Conservation (phyloP, 2,797 vertebrate genomes). For the Octomys mimax region DNA sequence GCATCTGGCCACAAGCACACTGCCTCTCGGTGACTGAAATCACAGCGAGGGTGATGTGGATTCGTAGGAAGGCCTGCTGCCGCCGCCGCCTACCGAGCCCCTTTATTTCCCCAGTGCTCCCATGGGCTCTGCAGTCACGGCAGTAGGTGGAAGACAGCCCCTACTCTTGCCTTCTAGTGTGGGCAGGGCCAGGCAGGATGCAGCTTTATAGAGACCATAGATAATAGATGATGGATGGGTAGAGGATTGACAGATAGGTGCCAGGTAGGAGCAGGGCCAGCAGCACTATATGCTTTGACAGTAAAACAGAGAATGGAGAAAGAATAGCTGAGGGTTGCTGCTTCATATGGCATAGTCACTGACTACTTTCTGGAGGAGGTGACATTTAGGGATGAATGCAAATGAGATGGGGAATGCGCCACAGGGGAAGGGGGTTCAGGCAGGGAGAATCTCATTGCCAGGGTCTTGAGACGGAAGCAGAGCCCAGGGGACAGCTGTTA, state of each 20-base stretch:
- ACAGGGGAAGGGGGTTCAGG: not conserved
- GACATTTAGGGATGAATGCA: not conserved
- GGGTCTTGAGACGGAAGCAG: not conserved
- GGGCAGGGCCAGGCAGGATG: not conserved
- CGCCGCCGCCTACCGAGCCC: not conserved
- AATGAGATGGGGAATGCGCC: not conserved
- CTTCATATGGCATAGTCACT: not conserved
- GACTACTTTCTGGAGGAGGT: not conserved
- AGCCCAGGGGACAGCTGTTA: not conserved
- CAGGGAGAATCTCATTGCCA: not conserved
- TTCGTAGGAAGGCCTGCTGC: not conserved
- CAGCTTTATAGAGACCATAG: not conserved
- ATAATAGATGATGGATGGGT: too few relatives aligned
- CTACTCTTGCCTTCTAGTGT: not conserved
- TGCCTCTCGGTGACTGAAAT: not conserved
- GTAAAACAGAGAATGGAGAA: too few relatives aligned
- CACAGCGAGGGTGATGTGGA: not conserved
- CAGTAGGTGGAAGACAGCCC: not conserved
- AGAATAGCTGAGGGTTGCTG: not conserved
- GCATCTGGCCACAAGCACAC: not conserved
- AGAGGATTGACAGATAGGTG: not conserved
- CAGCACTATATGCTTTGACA: not conserved
- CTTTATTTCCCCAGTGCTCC: not conserved
- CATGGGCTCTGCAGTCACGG: not conserved
- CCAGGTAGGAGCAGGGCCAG: not conserved